These are phyloP conservation scores for Pan troglodytes DNA, from an alignment of 2,113 vertebrate species.

Conservation along the genomic window DNA sequence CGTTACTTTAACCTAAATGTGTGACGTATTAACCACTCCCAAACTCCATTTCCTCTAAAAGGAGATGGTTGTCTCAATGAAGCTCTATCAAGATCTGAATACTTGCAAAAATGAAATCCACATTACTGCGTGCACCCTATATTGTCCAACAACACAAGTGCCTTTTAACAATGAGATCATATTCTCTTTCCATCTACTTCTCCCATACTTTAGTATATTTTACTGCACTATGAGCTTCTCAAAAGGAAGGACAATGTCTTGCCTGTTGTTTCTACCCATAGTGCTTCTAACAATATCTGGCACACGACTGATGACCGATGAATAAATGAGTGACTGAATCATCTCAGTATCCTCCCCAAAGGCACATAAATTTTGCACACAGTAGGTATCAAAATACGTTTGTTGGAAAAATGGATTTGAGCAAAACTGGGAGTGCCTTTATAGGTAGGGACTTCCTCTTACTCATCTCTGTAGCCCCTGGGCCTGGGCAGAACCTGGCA, in stretches of 20 bases:
- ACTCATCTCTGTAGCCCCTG: not conserved
- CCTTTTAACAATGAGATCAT: not conserved
- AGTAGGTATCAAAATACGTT: not conserved
- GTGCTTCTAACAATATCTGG: not conserved
- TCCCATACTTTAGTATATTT: not conserved
- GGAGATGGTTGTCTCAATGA: not conserved
- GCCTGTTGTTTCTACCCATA: not conserved
- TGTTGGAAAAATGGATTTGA: constrained; percentile 11
- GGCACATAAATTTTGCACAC: not conserved
- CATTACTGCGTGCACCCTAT: not conserved
- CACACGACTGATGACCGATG: not conserved
- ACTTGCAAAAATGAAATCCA: not conserved
- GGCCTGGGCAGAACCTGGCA: not conserved
- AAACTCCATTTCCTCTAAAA: not conserved
- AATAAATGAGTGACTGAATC: not conserved
- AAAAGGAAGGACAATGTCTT: not conserved
- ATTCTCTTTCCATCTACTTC: not conserved
- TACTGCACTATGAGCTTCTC: not conserved
- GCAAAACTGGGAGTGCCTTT: not conserved
- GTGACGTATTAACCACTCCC: not conserved
- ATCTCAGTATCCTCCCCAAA: not conserved
- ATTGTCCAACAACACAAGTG: not conserved
- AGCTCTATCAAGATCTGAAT: not conserved
- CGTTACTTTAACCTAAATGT: not conserved
- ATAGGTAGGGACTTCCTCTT: not conserved